These are phyloP conservation scores for Athene cunicularia DNA, from an alignment of 2,113 vertebrate species.

Conservation along the genomic window DNA sequence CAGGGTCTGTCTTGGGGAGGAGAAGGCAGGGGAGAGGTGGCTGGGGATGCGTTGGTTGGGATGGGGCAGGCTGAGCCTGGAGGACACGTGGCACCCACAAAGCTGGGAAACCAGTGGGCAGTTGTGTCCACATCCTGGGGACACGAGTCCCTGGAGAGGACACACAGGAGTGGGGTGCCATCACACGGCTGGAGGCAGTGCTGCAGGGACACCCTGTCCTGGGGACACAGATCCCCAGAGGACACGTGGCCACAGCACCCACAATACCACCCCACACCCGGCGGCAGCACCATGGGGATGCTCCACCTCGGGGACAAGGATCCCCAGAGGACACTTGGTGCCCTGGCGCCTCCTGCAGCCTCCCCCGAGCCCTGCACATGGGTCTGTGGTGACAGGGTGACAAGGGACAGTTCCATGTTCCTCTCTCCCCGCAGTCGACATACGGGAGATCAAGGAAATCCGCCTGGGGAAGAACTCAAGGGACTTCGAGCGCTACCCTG, in stretches of 20 bases:
- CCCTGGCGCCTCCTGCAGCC: background rate
- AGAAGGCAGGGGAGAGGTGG: background rate
- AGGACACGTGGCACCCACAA: background rate
- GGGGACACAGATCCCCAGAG: background rate
- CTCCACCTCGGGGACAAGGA: too few relatives aligned
- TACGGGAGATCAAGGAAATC: slow-evolving; percentile 88
- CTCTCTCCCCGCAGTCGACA: slow-evolving; percentile 77
- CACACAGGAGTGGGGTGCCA: background rate
- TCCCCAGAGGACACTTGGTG: background rate
- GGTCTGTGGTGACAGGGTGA: accelerated
- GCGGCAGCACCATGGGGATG: background rate
- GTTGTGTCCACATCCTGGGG: background rate
- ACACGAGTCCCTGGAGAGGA: accelerated
- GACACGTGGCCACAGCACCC: background rate
- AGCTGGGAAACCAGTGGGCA: background rate
- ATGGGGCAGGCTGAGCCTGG: background rate
- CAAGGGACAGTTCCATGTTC: background rate
- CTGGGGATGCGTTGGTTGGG: background rate
- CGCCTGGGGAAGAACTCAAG: slow-evolving; percentile 85
- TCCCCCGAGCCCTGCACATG: accelerated
- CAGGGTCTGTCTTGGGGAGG: background rate
- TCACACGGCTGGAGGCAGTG: background rate
- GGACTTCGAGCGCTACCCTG: slow-evolving; percentile 87
- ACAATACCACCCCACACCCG: background rate
- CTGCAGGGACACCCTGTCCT: background rate